A percentile compares a stretch with the other conserved stretches of the same genome.
Evolutionary conservation across 1,140 invertebrate species (phyloP).

Genomic region (Andrena cerasifolii): DNA sequence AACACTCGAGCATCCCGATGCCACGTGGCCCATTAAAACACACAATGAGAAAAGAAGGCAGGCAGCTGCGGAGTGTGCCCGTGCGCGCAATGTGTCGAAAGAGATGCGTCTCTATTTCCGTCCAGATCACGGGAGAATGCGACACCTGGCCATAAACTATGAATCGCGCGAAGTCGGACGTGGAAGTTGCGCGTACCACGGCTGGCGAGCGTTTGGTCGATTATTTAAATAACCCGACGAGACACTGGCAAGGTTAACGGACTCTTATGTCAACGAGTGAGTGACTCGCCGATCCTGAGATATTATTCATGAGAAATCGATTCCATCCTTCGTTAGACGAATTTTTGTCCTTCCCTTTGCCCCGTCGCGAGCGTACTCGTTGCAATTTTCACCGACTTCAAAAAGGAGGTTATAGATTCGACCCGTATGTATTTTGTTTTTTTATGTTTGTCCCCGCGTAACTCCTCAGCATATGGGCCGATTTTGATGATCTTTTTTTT

Average conservation of each 20-base stretch:
- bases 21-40: slow-evolving; percentile 61
- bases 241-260: slow-evolving; percentile 33
- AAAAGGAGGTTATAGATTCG: too few relatives aligned
- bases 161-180: slow-evolving; percentile 49
- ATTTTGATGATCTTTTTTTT: too few relatives aligned
- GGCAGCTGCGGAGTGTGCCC: slow-evolving; percentile 57
- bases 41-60: slow-evolving; percentile 64
- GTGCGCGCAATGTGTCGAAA: slow-evolving; percentile 40
- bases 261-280: slow-evolving; percentile 32
- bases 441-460: too few relatives aligned
- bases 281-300: neutral
- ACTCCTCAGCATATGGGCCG: too few relatives aligned
- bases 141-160: slow-evolving; percentile 42
- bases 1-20: slow-evolving; percentile 75
- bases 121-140: slow-evolving; percentile 50
- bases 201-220: neutral
- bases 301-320: slow-evolving; percentile 16
- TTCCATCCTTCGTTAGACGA: neutral
- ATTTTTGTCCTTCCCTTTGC: slow-evolving; percentile 5
- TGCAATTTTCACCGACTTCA: too few relatives aligned
- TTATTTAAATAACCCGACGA: slow-evolving; percentile 38
- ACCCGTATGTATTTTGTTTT: too few relatives aligned
- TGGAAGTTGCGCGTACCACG: slow-evolving; percentile 32
- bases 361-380: too few relatives aligned
- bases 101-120: slow-evolving; percentile 42